Conservation (phyloP, 2,888 invertebrate genomes). For the Cylindroiulus punctatus region DNA sequence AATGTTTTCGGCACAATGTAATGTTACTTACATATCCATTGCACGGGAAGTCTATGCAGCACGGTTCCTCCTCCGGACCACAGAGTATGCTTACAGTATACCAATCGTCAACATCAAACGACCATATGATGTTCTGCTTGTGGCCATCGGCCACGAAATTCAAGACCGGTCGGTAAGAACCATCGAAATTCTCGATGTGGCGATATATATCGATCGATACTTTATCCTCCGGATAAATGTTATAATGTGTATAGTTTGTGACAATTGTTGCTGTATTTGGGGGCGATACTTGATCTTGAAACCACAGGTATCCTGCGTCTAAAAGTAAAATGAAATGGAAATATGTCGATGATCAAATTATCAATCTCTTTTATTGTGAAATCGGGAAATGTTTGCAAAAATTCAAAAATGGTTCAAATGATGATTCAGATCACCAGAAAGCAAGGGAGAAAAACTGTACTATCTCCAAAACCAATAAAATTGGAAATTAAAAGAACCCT, state of each 20-base stretch:
- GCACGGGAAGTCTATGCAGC: slow-evolving; percentile 11
- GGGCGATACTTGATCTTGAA: background rate
- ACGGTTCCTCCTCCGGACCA: background rate
- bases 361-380: too few relatives aligned
- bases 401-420: too few relatives aligned
- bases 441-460: too few relatives aligned
- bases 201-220: background rate
- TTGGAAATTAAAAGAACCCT: too few relatives aligned
- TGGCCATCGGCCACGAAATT: slow-evolving; percentile 17
- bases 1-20: background rate
- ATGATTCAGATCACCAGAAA: too few relatives aligned
- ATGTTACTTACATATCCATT: slow-evolving; percentile 16
- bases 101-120: background rate
- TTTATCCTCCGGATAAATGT: slow-evolving; percentile 17
- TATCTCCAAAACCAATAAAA: too few relatives aligned
- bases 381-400: too few relatives aligned
- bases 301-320: background rate
- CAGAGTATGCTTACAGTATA: background rate
- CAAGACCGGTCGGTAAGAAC: background rate
- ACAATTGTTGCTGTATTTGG: slow-evolving; percentile 36
- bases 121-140: slow-evolving; percentile 3
- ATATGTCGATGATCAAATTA: too few relatives aligned
- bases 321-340: background rate
- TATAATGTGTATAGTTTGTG: background rate
- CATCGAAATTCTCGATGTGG: background rate